These are phyloP conservation scores for Tiaroga cobitis DNA, from an alignment of 2,797 vertebrate species.

Conservation along the genomic window DNA sequence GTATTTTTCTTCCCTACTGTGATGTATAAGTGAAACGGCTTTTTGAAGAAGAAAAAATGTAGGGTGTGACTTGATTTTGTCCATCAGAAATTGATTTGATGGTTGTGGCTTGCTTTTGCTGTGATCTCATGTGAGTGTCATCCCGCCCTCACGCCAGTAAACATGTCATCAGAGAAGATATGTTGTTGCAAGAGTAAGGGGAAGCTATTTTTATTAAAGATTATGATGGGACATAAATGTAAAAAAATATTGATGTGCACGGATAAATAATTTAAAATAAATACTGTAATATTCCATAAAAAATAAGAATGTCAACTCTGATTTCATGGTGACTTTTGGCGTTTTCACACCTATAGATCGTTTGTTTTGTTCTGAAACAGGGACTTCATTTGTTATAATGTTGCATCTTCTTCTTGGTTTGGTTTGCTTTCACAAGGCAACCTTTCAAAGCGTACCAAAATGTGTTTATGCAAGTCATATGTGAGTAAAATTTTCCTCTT, in stretches of 20 bases:
- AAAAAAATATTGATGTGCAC: too few species aligned
- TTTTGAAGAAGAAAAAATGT: too few species aligned
- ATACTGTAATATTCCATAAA: not conserved
- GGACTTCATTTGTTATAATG: too few species aligned
- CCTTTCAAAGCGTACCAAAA: too few species aligned
- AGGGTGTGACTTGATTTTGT: not conserved
- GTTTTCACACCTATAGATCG: too few species aligned
- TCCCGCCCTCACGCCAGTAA: not conserved
- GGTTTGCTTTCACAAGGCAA: too few species aligned
- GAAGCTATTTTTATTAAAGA: not conserved
- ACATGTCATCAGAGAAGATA: not conserved
- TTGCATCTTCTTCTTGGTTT: too few species aligned
- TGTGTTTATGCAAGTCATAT: too few species aligned
- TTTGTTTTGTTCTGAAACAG: too few species aligned
- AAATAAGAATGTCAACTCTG: not conserved
- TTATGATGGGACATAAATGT: not conserved
- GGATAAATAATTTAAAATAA: not conserved
- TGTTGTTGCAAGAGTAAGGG: not conserved
- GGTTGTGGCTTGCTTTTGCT: not conserved
- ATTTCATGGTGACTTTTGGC: not conserved
- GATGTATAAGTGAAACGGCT: not conserved
- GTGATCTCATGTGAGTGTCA: not conserved
- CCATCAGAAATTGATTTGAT: not conserved
- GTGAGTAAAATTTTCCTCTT: too few species aligned
- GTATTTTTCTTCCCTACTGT: not conserved